Evolutionary conservation across 1,140 invertebrate genomes (phyloP).

Genomic region (Holotrichia oblita): DNA sequence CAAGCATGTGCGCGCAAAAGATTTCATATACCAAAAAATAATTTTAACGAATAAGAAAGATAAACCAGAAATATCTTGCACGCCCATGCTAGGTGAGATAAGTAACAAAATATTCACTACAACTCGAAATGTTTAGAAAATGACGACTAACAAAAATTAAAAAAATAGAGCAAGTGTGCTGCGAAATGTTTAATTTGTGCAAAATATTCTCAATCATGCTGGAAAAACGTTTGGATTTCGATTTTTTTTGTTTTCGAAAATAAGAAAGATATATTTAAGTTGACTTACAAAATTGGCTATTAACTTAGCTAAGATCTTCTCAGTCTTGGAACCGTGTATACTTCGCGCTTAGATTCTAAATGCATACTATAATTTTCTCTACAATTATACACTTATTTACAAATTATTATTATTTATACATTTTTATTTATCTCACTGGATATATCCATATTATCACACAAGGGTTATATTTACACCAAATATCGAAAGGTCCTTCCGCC

Average conservation of each 20-base stretch:
- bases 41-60: background rate
- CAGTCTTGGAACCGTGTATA: constrained; percentile 41
- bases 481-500: background rate
- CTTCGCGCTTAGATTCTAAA: constrained; percentile 39
- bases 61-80: background rate
- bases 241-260: constrained; percentile 11
- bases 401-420: constrained; percentile 15
- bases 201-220: constrained; percentile 30
- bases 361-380: constrained; percentile 11
- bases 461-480: constrained; percentile 37
- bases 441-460: constrained; percentile 40
- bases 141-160: background rate
- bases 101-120: constrained; percentile 17
- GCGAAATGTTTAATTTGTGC: constrained; percentile 31
- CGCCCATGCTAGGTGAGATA: background rate
- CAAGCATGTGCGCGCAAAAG: background rate
- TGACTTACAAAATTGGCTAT: constrained; percentile 39
- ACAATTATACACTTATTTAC: constrained; percentile 38
- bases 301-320: constrained; percentile 38
- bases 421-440: constrained; percentile 23
- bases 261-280: constrained; percentile 21
- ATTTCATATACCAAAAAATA: background rate
- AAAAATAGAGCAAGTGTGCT: background rate
- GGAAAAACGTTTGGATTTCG: background rate
- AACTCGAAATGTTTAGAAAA: background rate